Percentiles rank a stretch among this genome's conserved stretches.
phyloP scores from a whole-genome alignment of 2,888 invertebrate genomes.

The Agonopterix heracliana region DNA sequence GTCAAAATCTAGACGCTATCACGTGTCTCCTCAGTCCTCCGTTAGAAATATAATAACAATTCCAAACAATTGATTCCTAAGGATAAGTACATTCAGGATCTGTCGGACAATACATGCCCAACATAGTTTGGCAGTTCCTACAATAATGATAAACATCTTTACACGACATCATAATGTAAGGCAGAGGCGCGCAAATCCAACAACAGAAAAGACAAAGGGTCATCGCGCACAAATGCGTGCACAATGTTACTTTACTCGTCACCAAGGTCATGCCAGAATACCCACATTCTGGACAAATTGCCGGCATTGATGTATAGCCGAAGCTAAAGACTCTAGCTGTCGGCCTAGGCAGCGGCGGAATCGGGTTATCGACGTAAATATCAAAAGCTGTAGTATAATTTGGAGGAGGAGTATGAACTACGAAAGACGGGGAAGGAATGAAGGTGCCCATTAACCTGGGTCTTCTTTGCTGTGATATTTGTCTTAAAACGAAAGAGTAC shows the following conservation, averaged over 20 bases:
- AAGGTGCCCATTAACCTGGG: slow-evolving; percentile 64
- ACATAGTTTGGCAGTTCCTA: slow-evolving; percentile 52
- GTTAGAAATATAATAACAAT: too few species aligned
- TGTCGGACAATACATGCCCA: slow-evolving; percentile 65
- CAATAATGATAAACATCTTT: slow-evolving; percentile 69
- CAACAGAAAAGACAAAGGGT: slow-evolving; percentile 59
- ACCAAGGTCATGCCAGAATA: slow-evolving; percentile 51
- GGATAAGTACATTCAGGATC: slow-evolving; percentile 34
- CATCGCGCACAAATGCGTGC: slow-evolving; percentile 60
- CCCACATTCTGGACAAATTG: slow-evolving; percentile 59
- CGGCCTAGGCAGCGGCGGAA: slow-evolving; percentile 33
- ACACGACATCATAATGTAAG: slow-evolving; percentile 60
- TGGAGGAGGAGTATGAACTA: slow-evolving; percentile 60
- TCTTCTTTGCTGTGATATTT: slow-evolving; percentile 48
- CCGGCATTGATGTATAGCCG: slow-evolving; percentile 52
- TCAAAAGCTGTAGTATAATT: slow-evolving; percentile 64
- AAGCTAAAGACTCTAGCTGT: slow-evolving; percentile 40
- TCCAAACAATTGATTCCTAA: too few species aligned
- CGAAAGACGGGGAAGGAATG: slow-evolving; percentile 61
- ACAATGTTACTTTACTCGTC: slow-evolving; percentile 49
- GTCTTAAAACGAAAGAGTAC: slow-evolving; percentile 61
- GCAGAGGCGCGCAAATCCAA: slow-evolving; percentile 63
- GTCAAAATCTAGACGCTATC: too few species aligned
- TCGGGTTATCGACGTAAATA: slow-evolving; percentile 52
- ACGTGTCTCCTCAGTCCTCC: too few species aligned